phyloP scores from a whole-genome alignment of 2,113 vertebrate species.

The Dolichallabes microphthalmus region DNA sequence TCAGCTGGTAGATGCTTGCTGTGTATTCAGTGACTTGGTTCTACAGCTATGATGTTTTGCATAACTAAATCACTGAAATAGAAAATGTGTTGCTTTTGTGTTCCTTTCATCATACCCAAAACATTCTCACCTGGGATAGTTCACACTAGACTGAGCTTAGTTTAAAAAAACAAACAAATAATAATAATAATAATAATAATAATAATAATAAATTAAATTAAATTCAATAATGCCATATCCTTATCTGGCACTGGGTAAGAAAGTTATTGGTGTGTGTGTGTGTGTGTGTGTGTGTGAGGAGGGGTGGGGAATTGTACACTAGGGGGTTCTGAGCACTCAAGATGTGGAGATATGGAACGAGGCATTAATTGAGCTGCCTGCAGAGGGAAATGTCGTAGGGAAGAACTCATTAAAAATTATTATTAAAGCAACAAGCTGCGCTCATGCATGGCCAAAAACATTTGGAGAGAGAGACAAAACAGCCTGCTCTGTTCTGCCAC shows the following conservation, averaged over 20 bases:
- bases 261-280: neutral
- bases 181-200: neutral
- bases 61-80: neutral
- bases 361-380: slow-evolving; percentile 71
- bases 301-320: slow-evolving; percentile 26
- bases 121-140: slow-evolving; percentile 26
- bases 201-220: neutral
- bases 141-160: slow-evolving; percentile 28
- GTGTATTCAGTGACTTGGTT: neutral
- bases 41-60: neutral
- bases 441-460: slow-evolving; percentile 56
- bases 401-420: slow-evolving; percentile 80
- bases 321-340: slow-evolving; percentile 58
- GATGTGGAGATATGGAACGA: slow-evolving; percentile 64
- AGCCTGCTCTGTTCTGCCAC: slow-evolving; percentile 42
- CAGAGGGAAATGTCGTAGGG: slow-evolving; percentile 70
- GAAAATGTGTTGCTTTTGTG: neutral
- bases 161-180: slow-evolving; percentile 27
- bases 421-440: slow-evolving; percentile 74
- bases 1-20: neutral
- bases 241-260: slow-evolving; percentile 11
- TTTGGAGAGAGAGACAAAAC: slow-evolving; percentile 45
- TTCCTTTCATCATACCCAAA: neutral
- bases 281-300: slow-evolving; percentile 21
- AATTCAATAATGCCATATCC: slow-evolving; percentile 6